Evolutionary conservation across 2,113 vertebrate genomes (phyloP), one percentile per base, ranked within the genome.

Genomic region (Corythaixoides concolor): DNA sequence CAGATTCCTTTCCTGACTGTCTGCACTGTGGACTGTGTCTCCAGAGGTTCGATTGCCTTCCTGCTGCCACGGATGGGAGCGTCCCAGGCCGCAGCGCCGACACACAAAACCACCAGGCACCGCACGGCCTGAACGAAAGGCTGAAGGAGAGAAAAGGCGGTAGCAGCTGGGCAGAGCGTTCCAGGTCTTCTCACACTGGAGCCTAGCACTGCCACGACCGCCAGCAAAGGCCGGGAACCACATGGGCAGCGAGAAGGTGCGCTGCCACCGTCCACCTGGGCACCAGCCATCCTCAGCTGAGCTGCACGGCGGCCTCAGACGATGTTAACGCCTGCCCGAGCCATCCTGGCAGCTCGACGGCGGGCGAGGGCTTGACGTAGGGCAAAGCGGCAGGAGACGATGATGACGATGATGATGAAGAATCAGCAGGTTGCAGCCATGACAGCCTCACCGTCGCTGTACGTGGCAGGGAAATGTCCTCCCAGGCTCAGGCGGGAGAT

Each of bases 141-240:
- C 3, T 19, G 8, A 43, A 53, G 37, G 28, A 15, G n/a, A 55
- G 49, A 17, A 52, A 30, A 58, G 50, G 35, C 0, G 2, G 72
- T 1, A 22, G 47, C 62, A 24, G 39, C 18, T 20, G 5, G 0
- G 17, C 37, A 10, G 11, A 33, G 23, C 19, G 4, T 12, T 18
- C 37, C 43, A 9, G 19, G 30, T 28, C 11, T n/a, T 17, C 50
- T 43, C 59, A 19, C 11, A 28, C 20, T 6, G 6, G 30, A 60
- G 28, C 7, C 27, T 28, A 8, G 4, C 12, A 8, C 0, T 27
- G 35, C 23, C 24, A 9, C n/a, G 5, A 8, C 37, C 3, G 3
- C 6, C 3, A 75, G 83, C 5, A 1, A 30, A 13, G 1, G 2
- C 15, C 1, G 3, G 28, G 43, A 74, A 21, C 39, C 5, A 41